phyloP scores from a whole-genome alignment of 2,113 vertebrate species.

The Pseudorasbora parva region DNA sequence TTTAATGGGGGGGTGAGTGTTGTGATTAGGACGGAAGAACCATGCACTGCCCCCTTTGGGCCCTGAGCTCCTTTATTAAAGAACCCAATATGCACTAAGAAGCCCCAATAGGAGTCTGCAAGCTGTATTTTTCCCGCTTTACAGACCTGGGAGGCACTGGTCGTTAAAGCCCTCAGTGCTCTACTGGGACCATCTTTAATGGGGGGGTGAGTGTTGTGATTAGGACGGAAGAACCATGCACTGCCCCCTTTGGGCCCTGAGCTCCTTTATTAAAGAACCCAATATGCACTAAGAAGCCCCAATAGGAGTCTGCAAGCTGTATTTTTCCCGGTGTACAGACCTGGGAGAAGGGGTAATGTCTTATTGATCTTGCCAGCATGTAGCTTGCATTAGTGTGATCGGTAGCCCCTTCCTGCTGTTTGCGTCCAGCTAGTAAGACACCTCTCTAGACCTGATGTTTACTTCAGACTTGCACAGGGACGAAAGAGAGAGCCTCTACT shows the following conservation, averaged over 20 bases:
- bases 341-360: slow-evolving; percentile 43
- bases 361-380: slow-evolving; percentile 53
- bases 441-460: slow-evolving; percentile 28
- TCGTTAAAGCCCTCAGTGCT: slow-evolving; percentile 29
- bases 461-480: slow-evolving; percentile 7
- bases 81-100: slow-evolving; percentile 26
- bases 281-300: slow-evolving; percentile 27
- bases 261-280: slow-evolving; percentile 37
- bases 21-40: slow-evolving; percentile 19
- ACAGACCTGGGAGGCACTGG: neutral
- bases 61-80: slow-evolving; percentile 34
- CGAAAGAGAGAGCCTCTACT: neutral
- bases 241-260: neutral
- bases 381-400: neutral
- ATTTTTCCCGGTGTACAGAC: slow-evolving; percentile 23
- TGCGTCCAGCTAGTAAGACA: slow-evolving; percentile 14
- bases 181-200: slow-evolving; percentile 33
- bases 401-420: slow-evolving; percentile 25
- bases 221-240: neutral
- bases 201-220: slow-evolving; percentile 22
- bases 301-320: neutral
- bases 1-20: slow-evolving; percentile 26
- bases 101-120: neutral
- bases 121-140: slow-evolving; percentile 12
- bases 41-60: neutral